Conservation (phyloP, 2,888 invertebrate genomes). For the Drosophila flavopinicola region DNA sequence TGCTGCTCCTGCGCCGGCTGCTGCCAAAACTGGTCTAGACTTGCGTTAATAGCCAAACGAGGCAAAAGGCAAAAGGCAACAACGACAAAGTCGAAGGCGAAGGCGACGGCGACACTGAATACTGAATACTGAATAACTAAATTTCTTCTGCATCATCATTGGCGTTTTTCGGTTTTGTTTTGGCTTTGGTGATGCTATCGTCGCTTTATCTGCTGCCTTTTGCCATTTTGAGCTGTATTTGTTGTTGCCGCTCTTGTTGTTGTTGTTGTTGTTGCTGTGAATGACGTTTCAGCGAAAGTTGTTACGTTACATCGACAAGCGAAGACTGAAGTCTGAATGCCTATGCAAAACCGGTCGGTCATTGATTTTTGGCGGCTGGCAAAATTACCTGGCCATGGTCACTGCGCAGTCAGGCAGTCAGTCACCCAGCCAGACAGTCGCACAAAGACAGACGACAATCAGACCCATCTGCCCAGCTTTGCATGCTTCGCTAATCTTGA, state of each 20-base stretch:
- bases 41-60: conserved; percentile 62
- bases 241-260: conserved; percentile 16
- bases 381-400: conserved; percentile 75
- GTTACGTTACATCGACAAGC: conserved; percentile 73
- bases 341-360: conserved; percentile 78
- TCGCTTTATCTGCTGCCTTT: conserved; percentile 71
- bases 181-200: conserved; percentile 55
- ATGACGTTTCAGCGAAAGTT: conserved; percentile 80
- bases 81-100: neutral
- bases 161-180: conserved; percentile 26
- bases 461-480: conserved; percentile 10
- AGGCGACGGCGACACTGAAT: conserved; percentile 43
- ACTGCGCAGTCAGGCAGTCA: conserved; percentile 49
- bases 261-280: conserved; percentile 51
- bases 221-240: conserved; percentile 63
- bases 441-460: neutral
- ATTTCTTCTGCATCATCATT: conserved; percentile 64
- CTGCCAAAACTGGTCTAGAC: conserved; percentile 67
- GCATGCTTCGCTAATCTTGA: conserved; percentile 53
- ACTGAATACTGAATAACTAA: conserved; percentile 37
- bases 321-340: conserved; percentile 60
- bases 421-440: conserved; percentile 17
- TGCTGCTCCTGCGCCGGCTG: conserved; percentile 38
- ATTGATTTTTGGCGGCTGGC: conserved; percentile 76
- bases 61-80: conserved; percentile 18